phyloP scores from a whole-genome alignment of 1,140 invertebrate genomes.

The Thaumatotibia leucotreta region DNA sequence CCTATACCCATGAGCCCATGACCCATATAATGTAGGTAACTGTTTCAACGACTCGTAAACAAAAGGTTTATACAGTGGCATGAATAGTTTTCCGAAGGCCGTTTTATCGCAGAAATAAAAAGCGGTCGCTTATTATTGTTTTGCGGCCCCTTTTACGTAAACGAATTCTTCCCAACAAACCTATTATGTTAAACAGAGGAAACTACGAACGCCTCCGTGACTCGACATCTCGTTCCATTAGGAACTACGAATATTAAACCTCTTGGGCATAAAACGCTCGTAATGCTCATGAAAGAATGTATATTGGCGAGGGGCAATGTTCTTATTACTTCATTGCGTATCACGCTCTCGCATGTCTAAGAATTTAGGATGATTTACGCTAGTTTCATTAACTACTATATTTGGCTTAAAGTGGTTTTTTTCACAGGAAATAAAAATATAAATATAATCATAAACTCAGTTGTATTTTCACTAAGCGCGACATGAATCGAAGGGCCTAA shows the following conservation, averaged over 20 bases:
- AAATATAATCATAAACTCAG: too few species aligned
- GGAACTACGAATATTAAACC: conserved; percentile 3
- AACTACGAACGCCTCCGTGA: conserved; percentile 6
- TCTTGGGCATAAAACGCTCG: neutral
- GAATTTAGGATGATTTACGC: neutral
- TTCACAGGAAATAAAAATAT: too few species aligned
- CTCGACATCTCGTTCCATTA: conserved; percentile 12
- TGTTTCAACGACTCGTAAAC: neutral
- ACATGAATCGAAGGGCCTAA: too few species aligned
- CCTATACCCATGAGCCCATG: neutral
- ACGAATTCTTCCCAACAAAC: neutral
- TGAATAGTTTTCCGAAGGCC: neutral
- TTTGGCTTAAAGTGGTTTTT: too few species aligned
- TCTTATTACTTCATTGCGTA: conserved; percentile 10
- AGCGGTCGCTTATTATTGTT: neutral
- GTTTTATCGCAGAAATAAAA: neutral
- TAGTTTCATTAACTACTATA: neutral
- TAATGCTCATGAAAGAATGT: conserved; percentile 25
- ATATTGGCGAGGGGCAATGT: conserved; percentile 18
- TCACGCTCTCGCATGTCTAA: neutral
- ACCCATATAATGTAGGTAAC: too few species aligned
- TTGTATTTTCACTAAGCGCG: too few species aligned
- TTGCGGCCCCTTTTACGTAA: neutral
- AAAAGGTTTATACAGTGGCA: neutral
- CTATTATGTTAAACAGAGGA: conserved; percentile 9